These are phyloP conservation scores for Elephantulus edwardii DNA, from an alignment of 2,113 vertebrate species.

Conservation along the genomic window DNA sequence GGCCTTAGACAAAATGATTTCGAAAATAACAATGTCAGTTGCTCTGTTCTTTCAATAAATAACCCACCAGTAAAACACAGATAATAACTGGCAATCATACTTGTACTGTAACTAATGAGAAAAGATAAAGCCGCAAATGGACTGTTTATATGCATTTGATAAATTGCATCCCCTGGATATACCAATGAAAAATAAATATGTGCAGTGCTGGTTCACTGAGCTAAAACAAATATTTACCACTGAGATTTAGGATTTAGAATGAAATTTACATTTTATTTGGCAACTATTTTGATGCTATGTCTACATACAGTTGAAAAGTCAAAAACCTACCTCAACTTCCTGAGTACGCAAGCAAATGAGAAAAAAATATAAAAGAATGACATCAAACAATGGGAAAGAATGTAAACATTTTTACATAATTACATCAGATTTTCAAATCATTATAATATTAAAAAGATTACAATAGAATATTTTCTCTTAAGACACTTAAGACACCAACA, in stretches of 20 bases:
- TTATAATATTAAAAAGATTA: conserved; percentile 66
- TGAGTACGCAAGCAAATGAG: conserved; percentile 86
- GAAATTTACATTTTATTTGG: conserved; percentile 60
- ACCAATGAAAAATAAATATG: conserved; percentile 63
- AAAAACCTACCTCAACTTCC: conserved; percentile 89
- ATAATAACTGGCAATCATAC: conserved; percentile 76
- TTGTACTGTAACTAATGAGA: conserved; percentile 78
- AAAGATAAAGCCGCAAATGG: conserved; percentile 75
- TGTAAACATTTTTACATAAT: conserved; percentile 77
- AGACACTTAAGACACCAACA: conserved; percentile 20
- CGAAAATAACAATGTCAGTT: conserved; percentile 72
- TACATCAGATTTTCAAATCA: conserved; percentile 67
- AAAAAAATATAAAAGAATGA: conserved; percentile 83
- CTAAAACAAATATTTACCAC: conserved; percentile 70
- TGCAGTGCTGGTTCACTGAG: conserved; percentile 58
- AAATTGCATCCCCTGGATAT: conserved; percentile 66
- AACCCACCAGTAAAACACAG: conserved; percentile 75
- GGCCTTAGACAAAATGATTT: conserved; percentile 74
- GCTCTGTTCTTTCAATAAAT: conserved; percentile 73
- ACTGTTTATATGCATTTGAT: conserved; percentile 73
- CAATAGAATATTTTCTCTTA: conserved; percentile 16
- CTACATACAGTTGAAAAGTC: conserved; percentile 80
- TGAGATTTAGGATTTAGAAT: conserved; percentile 50
- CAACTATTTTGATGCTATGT: conserved; percentile 62
- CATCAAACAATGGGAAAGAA: conserved; percentile 79